Evolutionary conservation across 2,113 vertebrate genomes (phyloP).

Genomic region (Balaeniceps rex): DNA sequence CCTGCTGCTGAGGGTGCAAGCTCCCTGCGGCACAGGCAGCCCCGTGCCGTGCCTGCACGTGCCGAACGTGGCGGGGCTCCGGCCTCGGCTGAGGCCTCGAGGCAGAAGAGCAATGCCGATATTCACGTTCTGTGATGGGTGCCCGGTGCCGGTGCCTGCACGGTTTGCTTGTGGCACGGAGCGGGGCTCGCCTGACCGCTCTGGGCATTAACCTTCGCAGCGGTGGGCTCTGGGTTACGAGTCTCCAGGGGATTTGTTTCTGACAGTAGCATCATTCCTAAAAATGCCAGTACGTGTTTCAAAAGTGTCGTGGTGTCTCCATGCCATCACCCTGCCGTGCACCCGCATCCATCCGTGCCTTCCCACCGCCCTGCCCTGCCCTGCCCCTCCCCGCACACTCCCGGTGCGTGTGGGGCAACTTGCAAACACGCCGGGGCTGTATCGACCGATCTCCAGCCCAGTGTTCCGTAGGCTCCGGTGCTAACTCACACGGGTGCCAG

Average conservation of each 20-base stretch:
- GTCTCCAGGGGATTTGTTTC: neutral
- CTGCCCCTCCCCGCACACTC: neutral
- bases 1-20: neutral
- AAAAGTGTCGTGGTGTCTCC: neutral
- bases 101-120: neutral
- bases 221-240: neutral
- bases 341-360: neutral
- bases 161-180: neutral
- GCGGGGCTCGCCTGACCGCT: neutral
- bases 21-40: accelerated
- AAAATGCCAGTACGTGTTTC: neutral
- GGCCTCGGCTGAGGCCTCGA: neutral
- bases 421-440: neutral
- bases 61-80: neutral
- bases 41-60: neutral
- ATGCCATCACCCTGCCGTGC: neutral
- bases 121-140: accelerated
- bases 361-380: neutral
- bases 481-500: neutral
- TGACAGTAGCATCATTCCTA: neutral
- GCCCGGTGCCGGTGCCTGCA: neutral
- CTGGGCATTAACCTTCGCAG: neutral
- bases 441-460: accelerated
- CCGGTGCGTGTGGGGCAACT: accelerated
- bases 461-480: accelerated